Evolutionary conservation across 1,140 invertebrate genomes (phyloP).

Genomic region (Adoxophyes honmai): DNA sequence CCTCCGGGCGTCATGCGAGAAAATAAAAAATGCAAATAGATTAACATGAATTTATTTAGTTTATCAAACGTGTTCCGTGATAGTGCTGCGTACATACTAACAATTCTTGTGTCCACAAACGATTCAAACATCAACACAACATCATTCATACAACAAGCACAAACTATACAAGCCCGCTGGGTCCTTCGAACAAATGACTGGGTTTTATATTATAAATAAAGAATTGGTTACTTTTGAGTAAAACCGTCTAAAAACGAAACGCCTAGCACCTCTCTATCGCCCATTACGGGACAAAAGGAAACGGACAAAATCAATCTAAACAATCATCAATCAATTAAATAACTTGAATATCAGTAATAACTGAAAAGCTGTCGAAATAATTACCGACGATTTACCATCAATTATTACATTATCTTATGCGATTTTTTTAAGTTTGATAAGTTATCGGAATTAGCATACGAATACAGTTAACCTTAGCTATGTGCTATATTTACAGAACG

Average conservation of each 20-base stretch:
- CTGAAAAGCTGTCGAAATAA: constrained; percentile 41
- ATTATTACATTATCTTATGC: constrained; percentile 21
- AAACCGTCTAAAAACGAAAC: neutral
- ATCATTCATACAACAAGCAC: constrained; percentile 45
- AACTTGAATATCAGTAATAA: constrained; percentile 26
- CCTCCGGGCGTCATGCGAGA: constrained; percentile 4
- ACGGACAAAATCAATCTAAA: neutral
- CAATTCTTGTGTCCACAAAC: constrained; percentile 60
- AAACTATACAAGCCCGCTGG: constrained; percentile 16
- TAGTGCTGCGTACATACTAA: constrained; percentile 60
- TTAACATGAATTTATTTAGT: constrained; percentile 73
- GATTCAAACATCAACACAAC: constrained; percentile 52
- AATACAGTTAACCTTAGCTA: constrained; percentile 41
- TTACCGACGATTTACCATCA: constrained; percentile 25
- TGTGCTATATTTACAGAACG: constrained; percentile 59
- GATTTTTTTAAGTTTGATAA: constrained; percentile 34
- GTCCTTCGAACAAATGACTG: neutral
- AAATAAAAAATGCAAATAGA: constrained; percentile 39
- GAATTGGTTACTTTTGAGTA: neutral
- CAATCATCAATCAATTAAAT: neutral
- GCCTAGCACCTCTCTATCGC: neutral
- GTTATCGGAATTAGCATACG: constrained; percentile 44
- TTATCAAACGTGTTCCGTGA: constrained; percentile 67
- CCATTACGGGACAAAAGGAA: neutral
- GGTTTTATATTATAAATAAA: neutral